phyloP scores from a whole-genome alignment of 37 sponge, comb jelly and placozoan species.

The Aplysina aerophoba region DNA sequence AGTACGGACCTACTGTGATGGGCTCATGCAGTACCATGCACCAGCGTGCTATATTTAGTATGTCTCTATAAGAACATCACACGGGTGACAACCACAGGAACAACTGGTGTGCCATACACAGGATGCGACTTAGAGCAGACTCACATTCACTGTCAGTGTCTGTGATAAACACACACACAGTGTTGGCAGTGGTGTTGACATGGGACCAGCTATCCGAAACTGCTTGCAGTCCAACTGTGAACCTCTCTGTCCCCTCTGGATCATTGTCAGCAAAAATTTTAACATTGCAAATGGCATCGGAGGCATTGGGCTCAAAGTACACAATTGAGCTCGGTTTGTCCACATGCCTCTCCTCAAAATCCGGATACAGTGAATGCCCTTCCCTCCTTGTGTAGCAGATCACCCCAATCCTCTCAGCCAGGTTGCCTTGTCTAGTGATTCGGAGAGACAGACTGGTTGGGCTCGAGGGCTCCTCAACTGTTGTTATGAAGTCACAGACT shows the following conservation, averaged over 20 bases:
- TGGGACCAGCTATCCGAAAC: background rate
- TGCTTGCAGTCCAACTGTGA: constrained; percentile 27
- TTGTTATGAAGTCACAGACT: too few species aligned
- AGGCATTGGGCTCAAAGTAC: constrained; percentile 15
- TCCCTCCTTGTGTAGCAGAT: constrained; percentile 48
- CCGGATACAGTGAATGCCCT: background rate
- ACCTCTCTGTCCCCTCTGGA: constrained; percentile 35
- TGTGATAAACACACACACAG: constrained; percentile 44
- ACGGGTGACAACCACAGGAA: too few species aligned
- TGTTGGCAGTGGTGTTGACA: background rate
- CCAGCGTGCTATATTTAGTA: too few species aligned
- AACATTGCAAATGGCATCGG: constrained; percentile 29
- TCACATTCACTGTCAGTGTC: constrained; percentile 51
- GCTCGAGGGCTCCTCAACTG: too few species aligned
- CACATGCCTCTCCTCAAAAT: constrained; percentile 4
- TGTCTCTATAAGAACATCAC: too few species aligned
- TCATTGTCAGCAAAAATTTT: constrained; percentile 37
- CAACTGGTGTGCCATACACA: too few species aligned
- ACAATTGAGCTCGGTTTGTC: constrained; percentile 7
- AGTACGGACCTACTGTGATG: too few species aligned
- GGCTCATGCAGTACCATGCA: too few species aligned
- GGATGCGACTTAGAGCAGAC: background rate
- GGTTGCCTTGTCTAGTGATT: constrained; percentile 8
- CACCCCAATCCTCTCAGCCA: constrained; percentile 31
- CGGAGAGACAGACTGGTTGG: too few species aligned